Percentiles rank a stretch among this genome's conserved stretches.
phyloP scores from a whole-genome alignment of 2,797 vertebrate genomes.

The Mallotus villosus region DNA sequence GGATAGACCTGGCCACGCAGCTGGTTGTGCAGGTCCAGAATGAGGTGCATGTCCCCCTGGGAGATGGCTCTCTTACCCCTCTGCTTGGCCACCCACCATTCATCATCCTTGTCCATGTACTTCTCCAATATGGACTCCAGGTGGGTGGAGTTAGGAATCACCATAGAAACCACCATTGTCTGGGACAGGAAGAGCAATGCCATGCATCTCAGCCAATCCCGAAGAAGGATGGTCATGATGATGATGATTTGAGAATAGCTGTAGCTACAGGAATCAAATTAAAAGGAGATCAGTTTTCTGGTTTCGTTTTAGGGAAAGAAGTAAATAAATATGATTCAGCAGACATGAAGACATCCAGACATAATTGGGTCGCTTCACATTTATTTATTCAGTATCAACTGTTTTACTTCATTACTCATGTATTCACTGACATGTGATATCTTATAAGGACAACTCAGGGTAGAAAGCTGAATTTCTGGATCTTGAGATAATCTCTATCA shows the following conservation, averaged over 20 bases:
- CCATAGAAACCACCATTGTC: constrained; percentile 71
- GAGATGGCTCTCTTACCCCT: constrained; percentile 94
- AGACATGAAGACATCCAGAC: not conserved
- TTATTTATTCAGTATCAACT: not conserved
- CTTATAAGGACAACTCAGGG: too few relatives aligned
- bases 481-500: constrained; percentile 21
- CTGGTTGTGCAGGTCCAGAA: constrained; percentile 96
- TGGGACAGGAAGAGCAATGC: constrained; percentile 78
- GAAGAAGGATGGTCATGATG: constrained; percentile 79
- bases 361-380: not conserved
- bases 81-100: constrained; percentile 86
- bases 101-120: constrained; percentile 86
- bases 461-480: not conserved
- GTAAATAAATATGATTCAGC: not conserved
- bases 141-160: constrained; percentile 65
- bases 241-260: constrained; percentile 21
- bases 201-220: constrained; percentile 72
- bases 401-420: not conserved
- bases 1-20: constrained; percentile 94
- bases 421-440: not conserved
- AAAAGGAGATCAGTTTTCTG: not conserved
- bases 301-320: not conserved
- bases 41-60: constrained; percentile 93
- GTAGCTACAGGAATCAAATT: not conserved
- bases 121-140: constrained; percentile 85